Percentiles rank a stretch among this genome's conserved stretches.
These are phyloP conservation scores for Mamestra configurata DNA, from an alignment of 1,140 invertebrate genomes.

Conservation along the genomic window DNA sequence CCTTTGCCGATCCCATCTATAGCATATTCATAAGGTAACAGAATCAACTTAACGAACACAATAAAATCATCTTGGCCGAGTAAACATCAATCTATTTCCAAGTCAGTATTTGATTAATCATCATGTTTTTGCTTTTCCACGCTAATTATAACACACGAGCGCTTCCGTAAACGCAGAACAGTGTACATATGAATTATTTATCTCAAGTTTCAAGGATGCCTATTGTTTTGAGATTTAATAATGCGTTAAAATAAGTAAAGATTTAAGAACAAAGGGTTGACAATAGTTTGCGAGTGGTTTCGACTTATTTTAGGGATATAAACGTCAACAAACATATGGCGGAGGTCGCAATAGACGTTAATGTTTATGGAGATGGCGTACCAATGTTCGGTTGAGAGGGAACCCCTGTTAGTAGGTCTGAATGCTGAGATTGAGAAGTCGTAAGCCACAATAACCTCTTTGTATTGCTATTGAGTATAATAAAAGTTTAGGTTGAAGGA, in stretches of 20 bases:
- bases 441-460: constrained; percentile 2
- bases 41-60: constrained; percentile 2
- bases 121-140: constrained; percentile 32
- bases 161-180: constrained; percentile 13
- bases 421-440: constrained; percentile 21
- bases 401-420: constrained; percentile 31
- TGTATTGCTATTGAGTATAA: background rate
- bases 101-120: constrained; percentile 29
- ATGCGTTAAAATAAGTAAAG: background rate
- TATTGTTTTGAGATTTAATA: constrained; percentile 19
- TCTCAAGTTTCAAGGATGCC: constrained; percentile 9
- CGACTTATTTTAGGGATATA: background rate
- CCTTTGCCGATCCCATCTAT: background rate
- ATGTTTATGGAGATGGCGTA: constrained; percentile 28
- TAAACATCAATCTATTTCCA: background rate
- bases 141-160: constrained; percentile 41
- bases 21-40: background rate
- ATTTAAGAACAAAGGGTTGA: constrained; percentile 22
- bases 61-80: constrained; percentile 3
- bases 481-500: background rate
- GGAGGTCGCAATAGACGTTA: background rate
- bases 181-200: constrained; percentile 34
- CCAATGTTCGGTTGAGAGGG: constrained; percentile 44
- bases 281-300: background rate
- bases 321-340: background rate